Base-by-base conservation (phyloP, 2,888 invertebrate species). In the Nemurella pictetii region DNA sequence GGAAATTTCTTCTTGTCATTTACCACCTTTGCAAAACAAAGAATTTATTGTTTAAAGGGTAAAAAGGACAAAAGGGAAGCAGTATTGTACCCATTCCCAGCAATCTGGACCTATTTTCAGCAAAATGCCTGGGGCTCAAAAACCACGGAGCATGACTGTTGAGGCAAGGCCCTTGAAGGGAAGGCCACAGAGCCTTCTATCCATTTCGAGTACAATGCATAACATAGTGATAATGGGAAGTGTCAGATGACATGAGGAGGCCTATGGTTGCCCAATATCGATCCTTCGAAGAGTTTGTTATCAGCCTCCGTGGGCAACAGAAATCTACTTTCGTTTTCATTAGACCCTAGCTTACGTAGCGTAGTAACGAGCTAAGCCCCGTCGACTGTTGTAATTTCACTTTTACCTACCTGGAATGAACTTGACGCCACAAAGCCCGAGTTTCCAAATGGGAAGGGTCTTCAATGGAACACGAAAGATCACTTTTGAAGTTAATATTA, bases 41-140 rank as follows among this genome's bases (percentile, higher is more conserved):
- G 20, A 20, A 12, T 55, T 55, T 55, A 55, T 20, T 20, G 55
- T 55, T 55, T 55, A 55, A 55, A 55, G 9, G 55, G 55, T 20
- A 55, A 5, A 32, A 32, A 32, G 20, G 15, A 20, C 20, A 12
- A 20, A 55, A 7, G 20, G 9, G 20, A 55, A 55, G 55, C 15
- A 55, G 55, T 55, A 55, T 20, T 15, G 9, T 1, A 12, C 55
- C 55, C 20, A 55, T 55, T 55, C 55, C n/a, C 29, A 30, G 7
- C 29, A 78, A 28, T 78, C 30, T 29, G 30, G 28, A 12, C 78
- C 30, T 78, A 30, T 78, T 78, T 78, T 78, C 30, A 78, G 78
- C 78, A 29, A 29, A 30, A 15, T 78, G 78, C 78, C 30, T 78
- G 28, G 28, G 28, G 30, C 78, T 78, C 78, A 78, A 78, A 78